Conservation (phyloP, 1,140 invertebrate genomes). For the Steinernema feltiae region DNA sequence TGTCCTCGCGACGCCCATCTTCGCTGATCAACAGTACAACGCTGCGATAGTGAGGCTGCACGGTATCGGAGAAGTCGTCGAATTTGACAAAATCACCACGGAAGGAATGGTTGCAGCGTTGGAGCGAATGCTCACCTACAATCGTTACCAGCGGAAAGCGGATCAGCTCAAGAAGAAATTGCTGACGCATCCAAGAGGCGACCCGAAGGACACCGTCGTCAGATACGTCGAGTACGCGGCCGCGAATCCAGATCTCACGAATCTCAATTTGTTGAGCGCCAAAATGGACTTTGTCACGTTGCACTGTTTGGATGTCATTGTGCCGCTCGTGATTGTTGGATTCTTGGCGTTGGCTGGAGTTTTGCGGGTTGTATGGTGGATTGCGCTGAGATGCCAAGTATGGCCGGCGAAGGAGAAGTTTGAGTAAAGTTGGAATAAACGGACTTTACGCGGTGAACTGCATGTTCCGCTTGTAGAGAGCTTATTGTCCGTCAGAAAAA, state of each 20-base stretch:
- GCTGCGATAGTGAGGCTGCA: constrained; percentile 28
- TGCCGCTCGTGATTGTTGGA: neutral
- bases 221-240: neutral
- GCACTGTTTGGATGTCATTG: neutral
- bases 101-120: constrained; percentile 28
- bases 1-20: constrained; percentile 61
- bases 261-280: neutral
- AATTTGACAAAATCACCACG: constrained; percentile 37
- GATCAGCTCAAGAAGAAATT: neutral
- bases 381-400: neutral
- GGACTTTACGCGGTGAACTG: no score
- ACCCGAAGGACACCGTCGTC: neutral
- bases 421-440: no score
- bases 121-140: constrained; percentile 2
- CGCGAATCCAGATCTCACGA: neutral
- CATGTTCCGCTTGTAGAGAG: no score
- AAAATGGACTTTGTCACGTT: neutral
- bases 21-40: constrained; percentile 58
- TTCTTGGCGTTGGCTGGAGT: neutral
- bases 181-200: neutral
- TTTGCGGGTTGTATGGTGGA: neutral
- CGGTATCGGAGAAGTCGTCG: constrained; percentile 28
- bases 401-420: no score
- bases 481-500: no score
- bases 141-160: neutral